Conservation (phyloP, 2,797 vertebrate genomes). For the Ctenochaetus hawaiiensis region DNA sequence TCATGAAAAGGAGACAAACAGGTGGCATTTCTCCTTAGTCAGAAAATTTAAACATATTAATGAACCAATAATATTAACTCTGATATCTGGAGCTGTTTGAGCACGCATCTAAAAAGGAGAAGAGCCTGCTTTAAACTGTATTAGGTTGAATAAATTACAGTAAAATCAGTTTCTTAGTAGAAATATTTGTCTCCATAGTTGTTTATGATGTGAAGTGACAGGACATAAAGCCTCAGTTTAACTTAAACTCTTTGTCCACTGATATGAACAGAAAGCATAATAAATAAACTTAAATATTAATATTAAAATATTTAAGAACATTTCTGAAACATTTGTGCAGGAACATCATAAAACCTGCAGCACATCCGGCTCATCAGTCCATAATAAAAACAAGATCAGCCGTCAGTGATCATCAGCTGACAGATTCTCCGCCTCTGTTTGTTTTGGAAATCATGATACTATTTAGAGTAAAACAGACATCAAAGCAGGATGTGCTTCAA, state of each 20-base stretch:
- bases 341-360: too few relatives aligned
- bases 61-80: background rate
- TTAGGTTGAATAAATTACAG: background rate
- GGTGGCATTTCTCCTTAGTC: background rate
- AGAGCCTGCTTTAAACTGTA: background rate
- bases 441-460: too few relatives aligned
- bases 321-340: too few relatives aligned
- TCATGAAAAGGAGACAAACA: background rate
- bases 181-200: background rate
- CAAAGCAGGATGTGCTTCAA: too few relatives aligned
- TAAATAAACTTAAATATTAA: too few relatives aligned
- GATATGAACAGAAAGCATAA: too few relatives aligned
- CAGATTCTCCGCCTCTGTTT: too few relatives aligned
- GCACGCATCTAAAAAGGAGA: background rate
- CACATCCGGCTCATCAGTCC: too few relatives aligned
- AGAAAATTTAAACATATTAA: background rate
- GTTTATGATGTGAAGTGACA: conserved; percentile 3
- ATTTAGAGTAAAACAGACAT: too few relatives aligned
- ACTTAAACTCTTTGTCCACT: background rate
- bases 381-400: too few relatives aligned
- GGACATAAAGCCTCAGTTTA: background rate
- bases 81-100: background rate
- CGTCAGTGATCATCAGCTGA: too few relatives aligned
- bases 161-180: background rate
- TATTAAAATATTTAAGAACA: too few relatives aligned